Evolutionary conservation across 2,113 vertebrate genomes (phyloP).

Genomic region (Campylomormyrus numenius): DNA sequence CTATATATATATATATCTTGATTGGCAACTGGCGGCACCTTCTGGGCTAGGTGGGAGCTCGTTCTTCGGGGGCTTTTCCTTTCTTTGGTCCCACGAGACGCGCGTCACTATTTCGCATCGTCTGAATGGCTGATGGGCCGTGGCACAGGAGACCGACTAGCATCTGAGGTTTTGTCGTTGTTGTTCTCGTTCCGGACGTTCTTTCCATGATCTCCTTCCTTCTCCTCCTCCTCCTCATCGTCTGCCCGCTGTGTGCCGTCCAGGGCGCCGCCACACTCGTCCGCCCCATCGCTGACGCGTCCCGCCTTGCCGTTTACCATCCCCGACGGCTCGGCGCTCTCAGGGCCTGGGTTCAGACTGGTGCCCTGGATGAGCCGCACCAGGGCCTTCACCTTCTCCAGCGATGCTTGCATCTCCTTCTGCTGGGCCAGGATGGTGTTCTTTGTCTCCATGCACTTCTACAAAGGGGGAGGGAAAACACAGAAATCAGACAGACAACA

Average conservation of each 20-base stretch:
- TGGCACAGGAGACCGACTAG: slow-evolving; percentile 28
- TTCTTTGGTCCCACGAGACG: slow-evolving; percentile 22
- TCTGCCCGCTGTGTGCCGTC: background rate
- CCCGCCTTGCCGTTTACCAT: slow-evolving; percentile 63
- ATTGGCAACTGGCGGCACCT: slow-evolving; percentile 80
- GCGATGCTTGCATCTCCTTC: slow-evolving; percentile 81
- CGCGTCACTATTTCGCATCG: slow-evolving; percentile 73
- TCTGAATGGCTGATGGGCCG: slow-evolving; percentile 43
- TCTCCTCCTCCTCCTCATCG: background rate
- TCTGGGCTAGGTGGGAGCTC: slow-evolving; percentile 58
- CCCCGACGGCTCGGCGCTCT: slow-evolving; percentile 40
- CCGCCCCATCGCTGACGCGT: slow-evolving; percentile 35
- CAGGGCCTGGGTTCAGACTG: slow-evolving; percentile 69
- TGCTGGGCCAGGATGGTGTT: slow-evolving; percentile 75
- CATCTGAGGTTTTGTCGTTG: slow-evolving; percentile 45
- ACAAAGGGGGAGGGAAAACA: slow-evolving; percentile 7
- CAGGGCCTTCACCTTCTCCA: slow-evolving; percentile 82
- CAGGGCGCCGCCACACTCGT: slow-evolving; percentile 12
- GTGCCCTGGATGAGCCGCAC: slow-evolving; percentile 80
- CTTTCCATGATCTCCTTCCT: background rate
- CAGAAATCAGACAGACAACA: slow-evolving; percentile 6
- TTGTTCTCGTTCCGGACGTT: slow-evolving; percentile 39
- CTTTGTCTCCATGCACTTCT: slow-evolving; percentile 88
- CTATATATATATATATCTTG: slow-evolving; percentile 45
- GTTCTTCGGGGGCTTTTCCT: background rate